phyloP scores from a whole-genome alignment of 1,140 invertebrate species.

The Zaprionus taronus region DNA sequence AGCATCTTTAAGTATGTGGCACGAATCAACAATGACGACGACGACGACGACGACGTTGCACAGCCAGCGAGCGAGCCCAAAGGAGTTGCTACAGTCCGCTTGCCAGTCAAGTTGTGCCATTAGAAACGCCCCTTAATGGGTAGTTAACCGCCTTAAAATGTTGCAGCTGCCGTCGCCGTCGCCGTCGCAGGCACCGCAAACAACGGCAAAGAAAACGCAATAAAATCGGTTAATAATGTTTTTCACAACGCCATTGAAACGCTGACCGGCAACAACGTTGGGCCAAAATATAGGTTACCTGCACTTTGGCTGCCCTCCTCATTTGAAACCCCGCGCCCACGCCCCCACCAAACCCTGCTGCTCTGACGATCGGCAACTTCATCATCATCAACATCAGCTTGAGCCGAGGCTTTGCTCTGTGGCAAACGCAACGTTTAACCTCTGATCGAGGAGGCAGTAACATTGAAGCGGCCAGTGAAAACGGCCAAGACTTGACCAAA shows the following conservation, averaged over 20 bases:
- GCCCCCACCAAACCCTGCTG: not conserved
- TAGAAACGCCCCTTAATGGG: constrained; percentile 81
- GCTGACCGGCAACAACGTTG: constrained; percentile 48
- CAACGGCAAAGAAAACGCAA: constrained; percentile 55
- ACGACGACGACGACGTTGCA: constrained; percentile 24
- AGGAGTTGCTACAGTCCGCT: constrained; percentile 46
- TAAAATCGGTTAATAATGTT: constrained; percentile 82
- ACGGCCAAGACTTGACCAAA: constrained; percentile 41
- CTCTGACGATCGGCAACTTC: constrained; percentile 60
- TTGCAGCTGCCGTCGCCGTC: constrained; percentile 46
- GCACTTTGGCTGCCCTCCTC: constrained; percentile 39
- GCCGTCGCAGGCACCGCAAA: constrained; percentile 28
- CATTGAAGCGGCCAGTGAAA: constrained; percentile 22
- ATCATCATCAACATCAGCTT: constrained; percentile 25
- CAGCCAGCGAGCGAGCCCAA: constrained; percentile 33
- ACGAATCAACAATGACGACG: constrained; percentile 55
- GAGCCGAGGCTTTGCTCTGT: constrained; percentile 20
- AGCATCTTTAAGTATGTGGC: constrained; percentile 60
- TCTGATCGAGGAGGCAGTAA: constrained; percentile 57
- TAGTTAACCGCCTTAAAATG: constrained; percentile 80
- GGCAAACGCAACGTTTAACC: constrained; percentile 70
- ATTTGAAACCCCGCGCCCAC: not conserved
- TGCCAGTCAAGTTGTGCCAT: constrained; percentile 61
- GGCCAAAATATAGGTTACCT: constrained; percentile 77
- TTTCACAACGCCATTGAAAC: constrained; percentile 80